phyloP scores from a whole-genome alignment of 2,113 vertebrate species.

The Cyanocitta stelleri region DNA sequence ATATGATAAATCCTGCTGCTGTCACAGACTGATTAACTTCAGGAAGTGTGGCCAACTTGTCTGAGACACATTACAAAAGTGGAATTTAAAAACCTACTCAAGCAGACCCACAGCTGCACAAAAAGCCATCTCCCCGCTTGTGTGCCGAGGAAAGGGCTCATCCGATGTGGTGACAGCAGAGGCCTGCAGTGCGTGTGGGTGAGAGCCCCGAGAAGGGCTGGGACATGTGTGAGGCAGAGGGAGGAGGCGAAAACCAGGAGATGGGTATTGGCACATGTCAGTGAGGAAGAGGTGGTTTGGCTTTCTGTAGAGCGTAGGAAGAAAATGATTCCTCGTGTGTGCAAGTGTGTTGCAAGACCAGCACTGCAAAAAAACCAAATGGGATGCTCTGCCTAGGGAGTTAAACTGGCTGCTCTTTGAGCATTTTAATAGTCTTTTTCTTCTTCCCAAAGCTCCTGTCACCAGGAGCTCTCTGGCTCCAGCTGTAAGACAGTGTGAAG shows the following conservation, averaged over 20 bases:
- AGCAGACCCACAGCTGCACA: slow-evolving; percentile 27
- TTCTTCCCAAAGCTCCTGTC: not conserved
- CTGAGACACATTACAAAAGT: not conserved
- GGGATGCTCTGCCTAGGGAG: not conserved
- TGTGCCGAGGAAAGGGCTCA: not conserved
- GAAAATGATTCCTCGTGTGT: slow-evolving; percentile 22
- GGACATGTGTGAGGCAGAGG: slow-evolving; percentile 33
- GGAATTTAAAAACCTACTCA: not conserved
- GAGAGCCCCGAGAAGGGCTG: not conserved
- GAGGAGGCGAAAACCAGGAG: slow-evolving; percentile 22
- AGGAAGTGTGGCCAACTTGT: slow-evolving; percentile 1
- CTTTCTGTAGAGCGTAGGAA: slow-evolving; percentile 41
- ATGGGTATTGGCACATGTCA: slow-evolving; percentile 49
- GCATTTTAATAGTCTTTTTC: not conserved
- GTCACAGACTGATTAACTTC: not conserved
- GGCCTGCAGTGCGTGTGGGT: not conserved
- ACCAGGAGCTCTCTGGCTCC: not conserved
- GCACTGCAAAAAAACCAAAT: not conserved
- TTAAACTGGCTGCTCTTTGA: not conserved
- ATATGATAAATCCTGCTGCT: not conserved
- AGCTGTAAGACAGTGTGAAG: not conserved
- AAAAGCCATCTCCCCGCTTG: not conserved
- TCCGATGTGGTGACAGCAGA: not conserved
- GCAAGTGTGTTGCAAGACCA: not conserved
- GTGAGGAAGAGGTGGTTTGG: slow-evolving; percentile 50